A percentile compares a stretch with the other conserved stretches of the same genome.
Evolutionary conservation across 1,140 invertebrate species (phyloP).

Genomic region (Whitmania pigra): DNA sequence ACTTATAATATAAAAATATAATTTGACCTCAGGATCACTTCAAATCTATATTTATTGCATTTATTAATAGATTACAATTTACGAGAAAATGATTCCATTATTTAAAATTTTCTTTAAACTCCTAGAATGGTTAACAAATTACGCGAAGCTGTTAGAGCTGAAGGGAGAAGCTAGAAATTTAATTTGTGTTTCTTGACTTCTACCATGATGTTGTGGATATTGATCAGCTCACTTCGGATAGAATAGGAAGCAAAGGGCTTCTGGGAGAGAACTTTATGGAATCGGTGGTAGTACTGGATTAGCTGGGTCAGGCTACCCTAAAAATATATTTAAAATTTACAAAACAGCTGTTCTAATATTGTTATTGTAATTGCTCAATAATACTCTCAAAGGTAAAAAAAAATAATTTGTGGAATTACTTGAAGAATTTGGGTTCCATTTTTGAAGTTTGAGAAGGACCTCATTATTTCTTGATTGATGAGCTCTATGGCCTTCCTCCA

Average conservation of each 20-base stretch:
- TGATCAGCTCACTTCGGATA: constrained; percentile 76
- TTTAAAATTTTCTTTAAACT: not conserved
- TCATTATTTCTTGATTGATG: constrained; percentile 82
- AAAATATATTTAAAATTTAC: constrained; percentile 23
- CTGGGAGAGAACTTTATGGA: constrained; percentile 85
- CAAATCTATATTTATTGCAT: not conserved
- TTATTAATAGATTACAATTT: not conserved
- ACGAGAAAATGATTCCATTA: constrained; percentile 8
- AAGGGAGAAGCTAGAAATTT: constrained; percentile 45
- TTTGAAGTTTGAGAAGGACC: constrained; percentile 88
- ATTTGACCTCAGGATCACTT: not conserved
- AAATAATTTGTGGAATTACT: constrained; percentile 26
- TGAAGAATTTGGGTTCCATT: constrained; percentile 79
- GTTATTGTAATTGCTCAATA: no score
- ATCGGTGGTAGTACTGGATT: constrained; percentile 93
- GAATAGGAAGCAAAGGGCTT: constrained; percentile 50
- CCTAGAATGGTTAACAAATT: no score
- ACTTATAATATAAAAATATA: no score
- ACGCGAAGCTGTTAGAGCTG: not conserved
- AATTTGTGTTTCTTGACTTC: constrained; percentile 98
- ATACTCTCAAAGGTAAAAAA: no score
- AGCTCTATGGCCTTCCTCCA: constrained; percentile 91
- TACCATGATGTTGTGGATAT: constrained; percentile 97
- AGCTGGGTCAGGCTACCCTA: constrained; percentile 86
- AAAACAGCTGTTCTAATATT: not conserved